Percentiles rank a stretch among this genome's conserved stretches.
Conservation (phyloP, 2,797 vertebrate genomes). For the Oryzias sinensis region DNA sequence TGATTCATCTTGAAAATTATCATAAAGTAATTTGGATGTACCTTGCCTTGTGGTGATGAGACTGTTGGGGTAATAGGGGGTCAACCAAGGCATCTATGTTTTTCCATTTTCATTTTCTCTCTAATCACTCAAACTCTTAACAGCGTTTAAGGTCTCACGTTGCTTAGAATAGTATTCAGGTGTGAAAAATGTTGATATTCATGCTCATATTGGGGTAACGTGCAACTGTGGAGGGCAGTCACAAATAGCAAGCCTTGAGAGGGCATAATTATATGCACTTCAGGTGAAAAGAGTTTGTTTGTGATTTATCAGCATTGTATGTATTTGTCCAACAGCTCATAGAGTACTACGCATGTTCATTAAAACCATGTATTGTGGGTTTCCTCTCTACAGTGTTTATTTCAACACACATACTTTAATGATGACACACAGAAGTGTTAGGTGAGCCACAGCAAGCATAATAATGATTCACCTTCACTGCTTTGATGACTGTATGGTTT, state of each 20-base stretch:
- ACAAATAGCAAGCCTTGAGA: conserved; percentile 29
- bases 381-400: conserved; percentile 9
- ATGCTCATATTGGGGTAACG: background rate
- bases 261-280: background rate
- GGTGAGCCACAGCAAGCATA: background rate
- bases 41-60: conserved; percentile 21
- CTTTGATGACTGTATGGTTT: background rate
- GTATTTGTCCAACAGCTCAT: conserved; percentile 3
- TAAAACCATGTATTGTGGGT: conserved; percentile 9
- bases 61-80: conserved; percentile 39
- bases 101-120: conserved; percentile 52
- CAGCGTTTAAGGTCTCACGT: conserved; percentile 58
- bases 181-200: conserved; percentile 3
- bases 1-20: conserved; percentile 50
- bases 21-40: conserved; percentile 40
- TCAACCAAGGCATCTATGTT: conserved; percentile 37
- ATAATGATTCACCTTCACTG: background rate
- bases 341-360: background rate
- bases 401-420: conserved; percentile 5
- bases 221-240: conserved; percentile 17
- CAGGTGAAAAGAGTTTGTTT: background rate
- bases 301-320: conserved; percentile 1
- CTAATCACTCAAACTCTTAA: conserved; percentile 56
- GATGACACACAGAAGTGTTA: background rate
- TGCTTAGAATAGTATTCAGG: conserved; percentile 43